Evolutionary conservation across 2,113 vertebrate species (phyloP).

Genomic region (Hyla sarda): DNA sequence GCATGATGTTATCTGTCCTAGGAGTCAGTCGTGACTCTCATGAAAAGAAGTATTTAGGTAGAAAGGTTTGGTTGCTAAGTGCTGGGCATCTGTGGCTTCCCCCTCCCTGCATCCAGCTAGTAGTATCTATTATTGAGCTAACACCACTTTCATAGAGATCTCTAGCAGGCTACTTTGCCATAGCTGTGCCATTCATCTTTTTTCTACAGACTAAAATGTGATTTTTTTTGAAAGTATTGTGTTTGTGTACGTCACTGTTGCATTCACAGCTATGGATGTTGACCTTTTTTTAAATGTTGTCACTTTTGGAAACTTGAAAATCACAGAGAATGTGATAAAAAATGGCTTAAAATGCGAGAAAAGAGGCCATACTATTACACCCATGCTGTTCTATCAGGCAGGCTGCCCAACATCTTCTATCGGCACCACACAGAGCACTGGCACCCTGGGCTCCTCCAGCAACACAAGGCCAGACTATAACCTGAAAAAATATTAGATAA

Average conservation of each 20-base stretch:
- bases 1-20: slow-evolving; percentile 74
- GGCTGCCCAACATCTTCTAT: too few relatives aligned
- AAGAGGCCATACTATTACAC: too few relatives aligned
- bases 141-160: slow-evolving; percentile 14
- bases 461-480: too few relatives aligned
- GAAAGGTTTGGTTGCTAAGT: slow-evolving; percentile 86
- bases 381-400: too few relatives aligned
- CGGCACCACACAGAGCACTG: too few relatives aligned
- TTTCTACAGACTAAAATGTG: neutral
- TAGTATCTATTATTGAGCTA: slow-evolving; percentile 38
- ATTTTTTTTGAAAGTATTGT: neutral
- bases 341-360: too few relatives aligned
- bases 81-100: slow-evolving; percentile 76
- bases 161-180: slow-evolving; percentile 10
- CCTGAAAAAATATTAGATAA: too few relatives aligned
- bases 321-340: too few relatives aligned
- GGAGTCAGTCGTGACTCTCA: slow-evolving; percentile 87
- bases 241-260: slow-evolving; percentile 2
- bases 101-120: slow-evolving; percentile 22
- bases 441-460: too few relatives aligned
- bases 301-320: neutral
- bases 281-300: slow-evolving; percentile 6
- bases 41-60: slow-evolving; percentile 87
- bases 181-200: slow-evolving; percentile 26
- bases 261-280: slow-evolving; percentile 1